Base-by-base conservation (phyloP, 2,888 invertebrate species). In the Caenorhabditis virilis region DNA sequence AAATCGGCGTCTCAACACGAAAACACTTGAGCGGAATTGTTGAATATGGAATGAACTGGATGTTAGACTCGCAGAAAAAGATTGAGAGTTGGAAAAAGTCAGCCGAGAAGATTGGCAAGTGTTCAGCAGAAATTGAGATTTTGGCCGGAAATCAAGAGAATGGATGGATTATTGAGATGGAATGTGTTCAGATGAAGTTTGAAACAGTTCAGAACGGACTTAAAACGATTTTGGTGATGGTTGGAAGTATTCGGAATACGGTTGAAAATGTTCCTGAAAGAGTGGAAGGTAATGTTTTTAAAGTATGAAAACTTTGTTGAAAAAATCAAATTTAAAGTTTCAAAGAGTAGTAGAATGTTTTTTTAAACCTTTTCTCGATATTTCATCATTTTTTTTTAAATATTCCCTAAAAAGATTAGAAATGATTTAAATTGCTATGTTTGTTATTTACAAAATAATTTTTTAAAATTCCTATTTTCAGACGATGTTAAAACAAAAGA, bases 1-100 rank as follows among this genome's bases (percentile, higher is more conserved):
- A 75, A 55, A 47, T 75, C 7, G 65, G 72, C 11, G 46, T 66
- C 0, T 51, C 71, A 4, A 75, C 75, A 3, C 62, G 68, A 36
- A 73, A 68, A 15, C 69, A 74, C 39, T 30, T 76, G 18, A 55
- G 51, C 25, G 76, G 76, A 50, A 62, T 76, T 54, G 60, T 74
- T 20, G 76, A 76, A 33, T 74, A 66, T 45, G 76, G 76, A 39
- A 64, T 72, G 60, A 35, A 47, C 1, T 70, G 62, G 53, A 58
- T 66, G 47, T 13, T 73, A 9, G 57, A 62, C n/a, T 33, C 60
- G 9, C 65, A 65, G 43, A 15, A 52, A 33, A 42, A 26, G 5
- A 46, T 65, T 9, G 42, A 25, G 2, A 35, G 25, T 18, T 49
- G 52, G 52, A 65, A 45, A 20, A 35, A 35, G 9, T 25, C 48